These are phyloP conservation scores for Bacillus rossius DNA, from an alignment of 1,140 invertebrate genomes.

Conservation along the genomic window DNA sequence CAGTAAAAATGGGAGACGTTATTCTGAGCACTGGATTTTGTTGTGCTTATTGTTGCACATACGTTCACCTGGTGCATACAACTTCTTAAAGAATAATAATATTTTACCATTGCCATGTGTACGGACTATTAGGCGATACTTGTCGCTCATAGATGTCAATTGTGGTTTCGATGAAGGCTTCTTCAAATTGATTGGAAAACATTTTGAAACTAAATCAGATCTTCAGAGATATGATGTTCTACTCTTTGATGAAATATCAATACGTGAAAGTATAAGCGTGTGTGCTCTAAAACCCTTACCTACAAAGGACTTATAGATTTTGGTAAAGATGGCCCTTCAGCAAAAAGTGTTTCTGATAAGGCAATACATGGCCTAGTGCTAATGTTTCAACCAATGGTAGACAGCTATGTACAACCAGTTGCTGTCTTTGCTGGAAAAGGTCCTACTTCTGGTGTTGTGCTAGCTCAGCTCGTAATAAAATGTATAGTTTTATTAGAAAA, in stretches of 20 bases:
- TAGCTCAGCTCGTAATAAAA: constrained; percentile 25
- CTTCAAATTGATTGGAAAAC: constrained; percentile 18
- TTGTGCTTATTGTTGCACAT: constrained; percentile 17
- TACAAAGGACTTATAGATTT: constrained; percentile 18
- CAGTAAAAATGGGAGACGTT: constrained; percentile 9
- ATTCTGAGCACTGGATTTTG: constrained; percentile 18
- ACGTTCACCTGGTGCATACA: constrained; percentile 18
- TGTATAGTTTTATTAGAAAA: constrained; percentile 12
- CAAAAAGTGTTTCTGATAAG: constrained; percentile 6
- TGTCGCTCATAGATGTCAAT: constrained; percentile 3
- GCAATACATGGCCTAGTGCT: constrained; percentile 24
- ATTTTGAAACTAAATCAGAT: constrained; percentile 10
- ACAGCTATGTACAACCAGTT: constrained; percentile 21
- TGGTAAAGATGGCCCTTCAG: constrained; percentile 4
- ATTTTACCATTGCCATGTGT: constrained; percentile 16
- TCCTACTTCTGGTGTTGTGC: constrained; percentile 9
- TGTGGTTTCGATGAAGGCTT: constrained; percentile 24
- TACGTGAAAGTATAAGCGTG: constrained; percentile 19
- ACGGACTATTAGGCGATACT: constrained; percentile 18
- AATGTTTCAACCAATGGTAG: constrained; percentile 15
- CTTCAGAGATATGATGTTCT: constrained; percentile 19
- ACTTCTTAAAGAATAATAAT: constrained; percentile 6
- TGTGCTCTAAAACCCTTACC: constrained; percentile 11
- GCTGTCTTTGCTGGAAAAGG: constrained; percentile 22
- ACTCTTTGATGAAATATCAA: constrained; percentile 21